Base-by-base conservation (phyloP, 2,888 invertebrate species). In the Sarcophaga rosellei region DNA sequence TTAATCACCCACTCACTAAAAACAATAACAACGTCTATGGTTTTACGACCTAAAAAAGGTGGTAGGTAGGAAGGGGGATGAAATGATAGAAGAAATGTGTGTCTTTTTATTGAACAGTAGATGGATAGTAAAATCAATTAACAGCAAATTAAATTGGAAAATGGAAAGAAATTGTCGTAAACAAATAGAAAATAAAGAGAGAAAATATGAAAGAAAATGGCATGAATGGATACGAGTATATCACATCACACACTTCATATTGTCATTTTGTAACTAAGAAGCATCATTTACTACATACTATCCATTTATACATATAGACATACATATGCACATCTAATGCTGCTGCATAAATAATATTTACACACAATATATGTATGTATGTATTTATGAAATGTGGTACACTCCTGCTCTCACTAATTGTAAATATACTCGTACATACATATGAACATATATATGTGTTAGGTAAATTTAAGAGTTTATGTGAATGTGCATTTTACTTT, bases 111-210 rank as follows among this genome's bases (percentile, higher is more conserved):
- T 35, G 35, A 35, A 35, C 8, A 35, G 35, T 35, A 10, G 35
- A 35, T 35, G 35, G 35, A 10, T 35, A 35, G 35, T 35, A 66
- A 66, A 66, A 66, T 35, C n/a, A 66, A 66, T 10, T 44, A 63
- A 21, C 21, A 17, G 5, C 23, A 65, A 65, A 65, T 25, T 21
- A 69, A 47, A 47, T 69, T 47, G n/a, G 45, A 20, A 53, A 53
- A 53, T 53, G 12, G 12, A 53, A 53, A 53, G 17, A 53, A 53
- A 53, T 53, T 53, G 53, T 35, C 35, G 35, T 15, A 53, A 53
- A 53, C 53, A 53, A 53, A 57, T 53, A 70, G 4, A 17, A 25
- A 72, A 25, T 65, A 63, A 25, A 75, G 17, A 45, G 63, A n/a
- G 53, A 65, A 63, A 75, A 63, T 53, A 53, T 53, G 35, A 35